Evolutionary conservation across 2,113 vertebrate species (phyloP), one percentile per base, ranked within the genome.

Genomic region (Thunnus maccoyii): DNA sequence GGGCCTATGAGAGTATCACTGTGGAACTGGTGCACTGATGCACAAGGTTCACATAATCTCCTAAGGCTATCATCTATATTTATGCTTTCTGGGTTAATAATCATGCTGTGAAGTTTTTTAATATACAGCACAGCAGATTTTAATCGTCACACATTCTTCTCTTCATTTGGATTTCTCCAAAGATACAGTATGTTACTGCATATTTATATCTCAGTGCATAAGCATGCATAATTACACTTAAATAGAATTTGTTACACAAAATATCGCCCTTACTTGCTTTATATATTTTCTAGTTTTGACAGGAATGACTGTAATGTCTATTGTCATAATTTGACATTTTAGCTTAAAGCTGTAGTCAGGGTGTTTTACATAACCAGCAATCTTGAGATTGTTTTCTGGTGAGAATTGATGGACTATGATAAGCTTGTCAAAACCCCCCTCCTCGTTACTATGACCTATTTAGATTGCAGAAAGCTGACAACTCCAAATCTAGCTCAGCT

Each of bases 381-480:
- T 75, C 44, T 88, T 75, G 47, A 76, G 73, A 63, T 72, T 78
- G 47, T 80, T 86, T 77, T 76, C 86, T 82, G 82, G 82, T 83
- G 67, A 81, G 63, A 80, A 27, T 5, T 54, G 75, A 75, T 84
- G 60, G 70, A 68, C 79, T 83, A 30, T 48, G 60, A 84, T 55
- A 76, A 63, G 85, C 58, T 85, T 80, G 69, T 83, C 81, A 86
- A 82, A 83, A 36, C 54, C 64, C 66, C 69, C 72, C 70, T 68
- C 64, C 27, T 85, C 44, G 74, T 89, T 89, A 89, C 61, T 82
- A 41, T 94, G 95, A 93, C 95, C 95, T 89, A 94, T 92, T 95
- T 95, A 86, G 82, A 83, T 67, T 89, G 89, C 90, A 86, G 70
- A 93, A 93, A 90, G 87, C 90, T 91, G 89, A 94, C 86, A 83